These are phyloP conservation scores for Caerostris extrusa DNA, from an alignment of 1,140 invertebrate species.

Conservation along the genomic window DNA sequence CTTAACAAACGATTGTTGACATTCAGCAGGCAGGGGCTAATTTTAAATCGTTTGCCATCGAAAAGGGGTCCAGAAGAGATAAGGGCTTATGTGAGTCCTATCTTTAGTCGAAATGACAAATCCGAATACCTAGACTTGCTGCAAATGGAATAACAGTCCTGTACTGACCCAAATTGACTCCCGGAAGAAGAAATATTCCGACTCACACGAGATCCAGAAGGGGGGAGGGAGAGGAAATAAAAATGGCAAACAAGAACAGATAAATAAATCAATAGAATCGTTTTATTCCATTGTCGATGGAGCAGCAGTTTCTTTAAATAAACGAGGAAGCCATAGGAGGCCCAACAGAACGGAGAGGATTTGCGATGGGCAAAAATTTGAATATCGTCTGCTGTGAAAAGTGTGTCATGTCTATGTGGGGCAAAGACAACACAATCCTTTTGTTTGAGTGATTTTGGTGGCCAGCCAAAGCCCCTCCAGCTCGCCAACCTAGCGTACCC, in stretches of 20 bases:
- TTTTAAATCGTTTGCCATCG: not conserved
- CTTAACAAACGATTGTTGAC: not conserved
- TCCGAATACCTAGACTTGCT: not conserved
- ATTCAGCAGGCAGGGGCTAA: not conserved
- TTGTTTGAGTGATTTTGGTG: constrained; percentile 63
- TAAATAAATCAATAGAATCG: not conserved
- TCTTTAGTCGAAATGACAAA: not conserved
- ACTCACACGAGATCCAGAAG: not conserved
- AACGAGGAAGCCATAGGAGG: not conserved
- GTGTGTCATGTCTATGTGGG: constrained; percentile 53
- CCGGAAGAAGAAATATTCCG: no score
- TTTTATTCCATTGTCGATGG: not conserved
- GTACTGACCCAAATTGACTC: not conserved
- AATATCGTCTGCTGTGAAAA: constrained; percentile 1
- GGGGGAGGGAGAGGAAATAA: not conserved
- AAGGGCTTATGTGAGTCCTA: not conserved
- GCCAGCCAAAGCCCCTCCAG: constrained; percentile 19
- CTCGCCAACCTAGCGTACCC: not conserved
- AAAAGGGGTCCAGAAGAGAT: not conserved
- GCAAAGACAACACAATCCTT: constrained; percentile 37
- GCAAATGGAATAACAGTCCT: not conserved
- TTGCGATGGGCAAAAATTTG: not conserved
- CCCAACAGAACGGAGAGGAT: not conserved
- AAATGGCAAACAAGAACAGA: no score
- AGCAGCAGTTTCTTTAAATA: not conserved